Percentiles rank a stretch among this genome's conserved stretches.
These are phyloP conservation scores for Ovis canadensis DNA, from an alignment of 2,113 vertebrate species.

Conservation along the genomic window DNA sequence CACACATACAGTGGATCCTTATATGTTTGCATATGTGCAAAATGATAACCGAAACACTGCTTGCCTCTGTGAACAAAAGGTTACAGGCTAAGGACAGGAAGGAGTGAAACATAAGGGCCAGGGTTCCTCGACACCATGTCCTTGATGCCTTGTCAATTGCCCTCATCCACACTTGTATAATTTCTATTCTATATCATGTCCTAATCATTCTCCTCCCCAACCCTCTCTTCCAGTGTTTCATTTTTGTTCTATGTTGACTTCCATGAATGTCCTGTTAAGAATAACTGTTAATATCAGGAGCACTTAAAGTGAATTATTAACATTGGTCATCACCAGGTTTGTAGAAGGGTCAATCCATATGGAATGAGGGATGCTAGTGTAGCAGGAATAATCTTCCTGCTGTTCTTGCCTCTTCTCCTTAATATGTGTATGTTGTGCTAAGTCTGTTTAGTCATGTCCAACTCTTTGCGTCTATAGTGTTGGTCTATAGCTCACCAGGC, in stretches of 20 bases:
- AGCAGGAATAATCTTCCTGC: neutral
- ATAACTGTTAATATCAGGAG: neutral
- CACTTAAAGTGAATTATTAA: neutral
- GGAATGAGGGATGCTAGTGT: neutral
- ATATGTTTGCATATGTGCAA: neutral
- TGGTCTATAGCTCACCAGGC: neutral
- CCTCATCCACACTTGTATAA: neutral
- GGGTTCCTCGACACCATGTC: neutral
- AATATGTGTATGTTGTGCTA: neutral
- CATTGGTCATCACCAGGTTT: neutral
- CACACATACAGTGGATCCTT: neutral
- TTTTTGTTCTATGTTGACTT: neutral
- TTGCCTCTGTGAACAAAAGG: neutral
- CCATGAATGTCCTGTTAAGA: neutral
- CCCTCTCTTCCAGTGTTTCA: neutral
- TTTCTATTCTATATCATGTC: neutral
- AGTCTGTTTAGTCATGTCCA: neutral
- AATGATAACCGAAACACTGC: neutral
- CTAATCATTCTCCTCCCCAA: neutral
- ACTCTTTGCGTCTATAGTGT: neutral
- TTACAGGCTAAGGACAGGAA: neutral
- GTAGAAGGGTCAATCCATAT: neutral
- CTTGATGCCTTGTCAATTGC: neutral
- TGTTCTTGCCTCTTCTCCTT: neutral
- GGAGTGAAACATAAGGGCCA: neutral